Percentiles rank a stretch among this genome's conserved stretches.
Conservation (phyloP, 23 tunicate species). For the Ciona savignyi region DNA sequence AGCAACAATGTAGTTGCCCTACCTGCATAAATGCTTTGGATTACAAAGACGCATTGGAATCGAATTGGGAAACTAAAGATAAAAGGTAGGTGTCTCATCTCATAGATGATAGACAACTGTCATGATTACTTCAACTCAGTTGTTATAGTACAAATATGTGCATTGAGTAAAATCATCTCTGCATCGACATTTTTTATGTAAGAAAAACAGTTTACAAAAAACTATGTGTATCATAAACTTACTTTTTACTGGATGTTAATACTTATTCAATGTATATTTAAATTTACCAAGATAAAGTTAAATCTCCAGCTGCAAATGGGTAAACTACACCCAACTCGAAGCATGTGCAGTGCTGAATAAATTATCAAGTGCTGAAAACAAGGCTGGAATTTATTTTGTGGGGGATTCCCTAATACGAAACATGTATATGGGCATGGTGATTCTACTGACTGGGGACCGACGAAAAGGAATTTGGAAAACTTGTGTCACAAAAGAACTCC, state of each 20-base stretch:
- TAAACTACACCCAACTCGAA: slow-evolving; percentile 5
- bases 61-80: slow-evolving; percentile 18
- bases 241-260: too few species aligned
- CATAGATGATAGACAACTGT: too few species aligned
- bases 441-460: slow-evolving; percentile 8
- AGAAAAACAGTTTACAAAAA: too few species aligned
- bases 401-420: slow-evolving; percentile 53
- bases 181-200: too few species aligned
- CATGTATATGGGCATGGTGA: slow-evolving; percentile 22
- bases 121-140: too few species aligned
- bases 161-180: too few species aligned
- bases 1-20: not conserved
- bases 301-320: slow-evolving; percentile 13
- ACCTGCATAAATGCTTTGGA: slow-evolving; percentile 10
- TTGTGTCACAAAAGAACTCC: slow-evolving; percentile 13
- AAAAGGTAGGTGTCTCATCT: slow-evolving; percentile 13
- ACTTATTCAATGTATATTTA: too few species aligned
- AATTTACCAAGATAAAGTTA: too few species aligned
- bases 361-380: not conserved
- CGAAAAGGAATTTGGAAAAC: not conserved
- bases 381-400: slow-evolving; percentile 19
- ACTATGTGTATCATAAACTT: too few species aligned
- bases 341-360: slow-evolving; percentile 24
- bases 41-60: slow-evolving; percentile 9
- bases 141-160: too few species aligned